A percentile compares a stretch with the other conserved stretches of the same genome.
Evolutionary conservation across 1,140 invertebrate species (phyloP).

Genomic region (Trypoxylus dichotomus): DNA sequence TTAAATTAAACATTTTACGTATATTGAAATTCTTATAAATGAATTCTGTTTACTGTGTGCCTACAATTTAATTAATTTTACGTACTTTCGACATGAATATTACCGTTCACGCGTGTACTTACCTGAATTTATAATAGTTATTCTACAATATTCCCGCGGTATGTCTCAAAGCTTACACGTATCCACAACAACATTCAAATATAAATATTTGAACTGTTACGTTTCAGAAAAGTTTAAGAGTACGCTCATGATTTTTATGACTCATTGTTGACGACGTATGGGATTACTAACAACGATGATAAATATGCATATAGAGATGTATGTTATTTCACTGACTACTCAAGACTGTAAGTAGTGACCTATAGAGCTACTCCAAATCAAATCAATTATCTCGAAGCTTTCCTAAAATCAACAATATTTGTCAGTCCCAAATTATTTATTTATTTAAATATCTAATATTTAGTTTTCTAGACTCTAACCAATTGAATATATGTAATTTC

Average conservation of each 20-base stretch:
- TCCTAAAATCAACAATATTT: too few relatives aligned
- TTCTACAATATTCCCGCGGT: neutral
- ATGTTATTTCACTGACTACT: neutral
- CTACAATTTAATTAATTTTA: too few relatives aligned
- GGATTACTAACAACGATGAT: neutral
- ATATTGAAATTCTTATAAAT: too few relatives aligned
- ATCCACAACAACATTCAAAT: neutral
- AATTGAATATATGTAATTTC: too few relatives aligned
- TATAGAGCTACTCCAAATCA: too few relatives aligned
- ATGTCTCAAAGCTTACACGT: neutral
- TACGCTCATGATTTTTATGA: slow-evolving; percentile 3
- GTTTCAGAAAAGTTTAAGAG: neutral
- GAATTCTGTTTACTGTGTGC: too few relatives aligned
- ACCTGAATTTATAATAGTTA: neutral
- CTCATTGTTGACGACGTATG: neutral
- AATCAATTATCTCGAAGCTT: too few relatives aligned
- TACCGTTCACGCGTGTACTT: neutral
- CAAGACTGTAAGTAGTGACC: too few relatives aligned
- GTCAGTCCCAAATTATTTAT: too few relatives aligned
- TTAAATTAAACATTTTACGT: too few relatives aligned
- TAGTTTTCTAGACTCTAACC: too few relatives aligned
- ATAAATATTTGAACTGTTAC: neutral
- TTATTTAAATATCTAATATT: too few relatives aligned
- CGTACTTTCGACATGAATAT: neutral
- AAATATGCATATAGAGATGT: neutral